Percentiles rank a stretch among this genome's conserved stretches.
Evolutionary conservation across 2,797 vertebrate genomes (phyloP).

Genomic region (Silurus lanzhouensis): DNA sequence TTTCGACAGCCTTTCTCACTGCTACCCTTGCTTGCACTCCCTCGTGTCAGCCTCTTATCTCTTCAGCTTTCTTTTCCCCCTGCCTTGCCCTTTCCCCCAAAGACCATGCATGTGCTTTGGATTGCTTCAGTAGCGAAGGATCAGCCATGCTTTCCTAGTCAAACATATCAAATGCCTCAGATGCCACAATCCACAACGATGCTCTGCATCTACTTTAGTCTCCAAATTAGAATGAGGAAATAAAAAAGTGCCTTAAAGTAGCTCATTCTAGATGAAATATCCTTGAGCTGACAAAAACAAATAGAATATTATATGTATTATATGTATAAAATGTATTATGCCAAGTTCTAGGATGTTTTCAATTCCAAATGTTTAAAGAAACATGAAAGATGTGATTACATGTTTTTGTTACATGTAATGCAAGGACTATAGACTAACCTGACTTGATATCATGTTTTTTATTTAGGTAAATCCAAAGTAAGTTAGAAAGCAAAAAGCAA

Average conservation of each 20-base stretch:
- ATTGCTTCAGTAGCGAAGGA: conserved; percentile 70
- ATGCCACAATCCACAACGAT: conserved; percentile 67
- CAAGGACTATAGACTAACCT: neutral
- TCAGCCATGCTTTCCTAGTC: conserved; percentile 73
- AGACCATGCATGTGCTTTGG: conserved; percentile 66
- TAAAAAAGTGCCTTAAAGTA: conserved; percentile 46
- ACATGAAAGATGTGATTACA: conserved; percentile 46
- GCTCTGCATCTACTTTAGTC: conserved; percentile 63
- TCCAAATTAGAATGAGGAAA: conserved; percentile 60
- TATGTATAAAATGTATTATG: conserved; percentile 43
- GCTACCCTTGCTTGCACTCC: conserved; percentile 61
- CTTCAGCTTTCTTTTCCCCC: conserved; percentile 62
- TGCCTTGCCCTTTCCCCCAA: conserved; percentile 60
- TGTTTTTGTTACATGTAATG: conserved; percentile 31
- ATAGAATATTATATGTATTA: conserved; percentile 61
- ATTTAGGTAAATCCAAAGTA: neutral
- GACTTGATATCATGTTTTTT: neutral
- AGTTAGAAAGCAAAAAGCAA: neutral
- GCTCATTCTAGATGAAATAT: conserved; percentile 54
- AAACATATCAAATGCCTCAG: conserved; percentile 73
- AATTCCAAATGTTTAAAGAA: conserved; percentile 54
- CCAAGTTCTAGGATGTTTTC: conserved; percentile 34
- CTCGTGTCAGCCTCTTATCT: conserved; percentile 67
- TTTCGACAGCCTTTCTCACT: conserved; percentile 61
- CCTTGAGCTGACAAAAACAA: conserved; percentile 60